Base-by-base conservation (phyloP, 2,888 invertebrate genomes). In the Clepsis dumicolana region DNA sequence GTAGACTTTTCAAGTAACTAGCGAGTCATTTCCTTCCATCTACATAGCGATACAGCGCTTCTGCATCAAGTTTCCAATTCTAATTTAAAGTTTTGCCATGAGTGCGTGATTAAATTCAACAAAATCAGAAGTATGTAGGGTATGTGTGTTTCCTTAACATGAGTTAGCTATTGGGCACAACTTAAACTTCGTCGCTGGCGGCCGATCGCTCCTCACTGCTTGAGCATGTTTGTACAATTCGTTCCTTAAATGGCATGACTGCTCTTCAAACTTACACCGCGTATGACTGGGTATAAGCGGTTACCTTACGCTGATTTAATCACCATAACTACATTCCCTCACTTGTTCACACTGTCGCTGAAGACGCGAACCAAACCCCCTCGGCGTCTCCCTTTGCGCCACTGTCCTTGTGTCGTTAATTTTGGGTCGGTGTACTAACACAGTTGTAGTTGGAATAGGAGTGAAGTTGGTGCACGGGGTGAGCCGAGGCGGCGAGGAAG, bases 151-250 rank as follows among this genome's bases (percentile, higher is more conserved):
- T 76, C 59, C 72, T 76, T 72, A 68, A 67, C 70, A 75, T 73
- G 72, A 67, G 48, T 73, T 77, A 77, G 74, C 72, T 75, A 72
- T 65, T 69, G 73, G 90, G 89, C 89, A 88, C 90, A 90, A 91
- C 86, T 90, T 90, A 88, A 89, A 89, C 85, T 73, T 76, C 72
- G 81, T 78, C 77, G 81, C 81, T 76, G 82, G 84, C 80, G 90
- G 85, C 91, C 93, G 91, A 88, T 92, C 92, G 93, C 91, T 92
- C 90, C 76, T 79, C 81, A 84, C 82, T 74, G 92, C 92, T 92
- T 91, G 77, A 85, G 93, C 93, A 93, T 93, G 93, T 88, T 87
- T 89, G 89, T 92, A 87, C 77, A 80, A 86, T 83, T 89, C 80
- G 83, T 88, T 87, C 80, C 83, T 84, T 86, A 87, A 87, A 80